A percentile compares a stretch with the other conserved stretches of the same genome.
Conservation (phyloP, 2,113 vertebrate genomes). For the Ammodytes dubius region DNA sequence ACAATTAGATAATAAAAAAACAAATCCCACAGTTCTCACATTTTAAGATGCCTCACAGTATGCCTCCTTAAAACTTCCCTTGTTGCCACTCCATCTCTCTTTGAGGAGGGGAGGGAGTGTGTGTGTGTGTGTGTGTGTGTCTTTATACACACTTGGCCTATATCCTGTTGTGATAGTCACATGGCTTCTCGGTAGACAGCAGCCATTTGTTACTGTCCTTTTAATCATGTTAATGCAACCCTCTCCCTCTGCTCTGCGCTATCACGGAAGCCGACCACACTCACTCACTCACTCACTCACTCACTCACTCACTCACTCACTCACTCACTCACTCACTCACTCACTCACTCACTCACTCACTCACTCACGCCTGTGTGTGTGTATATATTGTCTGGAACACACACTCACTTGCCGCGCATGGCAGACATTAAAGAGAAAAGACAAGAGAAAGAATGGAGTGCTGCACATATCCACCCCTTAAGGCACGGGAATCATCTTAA, state of each 20-base stretch:
- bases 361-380: neutral
- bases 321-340: slow-evolving; percentile 18
- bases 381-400: neutral
- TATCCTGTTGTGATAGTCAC: slow-evolving; percentile 74
- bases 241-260: slow-evolving; percentile 4
- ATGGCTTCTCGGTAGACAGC: slow-evolving; percentile 72
- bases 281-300: neutral
- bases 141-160: slow-evolving; percentile 63
- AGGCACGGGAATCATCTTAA: slow-evolving; percentile 70
- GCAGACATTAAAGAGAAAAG: slow-evolving; percentile 50
- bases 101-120: slow-evolving; percentile 20
- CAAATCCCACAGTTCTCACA: slow-evolving; percentile 20
- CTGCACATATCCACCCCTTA: slow-evolving; percentile 42
- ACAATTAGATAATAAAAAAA: neutral
- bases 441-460: slow-evolving; percentile 46
- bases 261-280: slow-evolving; percentile 9
- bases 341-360: slow-evolving; percentile 31
- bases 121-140: neutral
- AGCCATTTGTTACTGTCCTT: slow-evolving; percentile 83
- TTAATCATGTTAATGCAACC: slow-evolving; percentile 83
- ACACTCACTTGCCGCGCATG: slow-evolving; percentile 18
- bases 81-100: slow-evolving; percentile 16
- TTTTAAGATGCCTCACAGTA: neutral
- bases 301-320: slow-evolving; percentile 21
- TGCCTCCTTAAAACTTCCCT: neutral